These are phyloP conservation scores for Lutraria lutraria DNA, from an alignment of 2,888 invertebrate genomes.

Conservation along the genomic window DNA sequence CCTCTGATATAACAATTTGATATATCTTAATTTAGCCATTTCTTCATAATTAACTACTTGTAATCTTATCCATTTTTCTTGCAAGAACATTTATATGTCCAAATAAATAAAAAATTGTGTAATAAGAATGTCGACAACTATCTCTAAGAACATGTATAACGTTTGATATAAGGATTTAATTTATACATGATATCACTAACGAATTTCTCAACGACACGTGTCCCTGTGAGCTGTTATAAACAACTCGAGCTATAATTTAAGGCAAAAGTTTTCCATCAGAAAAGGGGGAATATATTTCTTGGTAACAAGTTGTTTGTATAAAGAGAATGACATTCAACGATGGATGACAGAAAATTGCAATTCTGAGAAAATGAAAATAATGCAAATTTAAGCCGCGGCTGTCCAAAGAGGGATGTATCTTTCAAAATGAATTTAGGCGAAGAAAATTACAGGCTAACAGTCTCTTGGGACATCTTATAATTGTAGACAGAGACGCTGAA, in stretches of 20 bases:
- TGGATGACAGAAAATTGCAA: constrained; percentile 69
- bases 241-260: constrained; percentile 49
- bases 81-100: no score
- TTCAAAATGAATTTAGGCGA: constrained; percentile 58
- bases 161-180: background rate
- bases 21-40: no score
- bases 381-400: constrained; percentile 67
- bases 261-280: constrained; percentile 53
- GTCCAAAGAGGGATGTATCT: constrained; percentile 51
- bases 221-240: constrained; percentile 39
- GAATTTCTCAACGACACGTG: background rate
- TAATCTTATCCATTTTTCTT: no score
- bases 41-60: no score
- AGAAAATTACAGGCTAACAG: constrained; percentile 51
- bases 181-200: background rate
- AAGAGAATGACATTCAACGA: constrained; percentile 62
- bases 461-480: constrained; percentile 26
- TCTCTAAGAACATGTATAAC: no score
- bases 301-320: constrained; percentile 66
- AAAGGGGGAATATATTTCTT: constrained; percentile 57
- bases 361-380: constrained; percentile 71
- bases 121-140: no score
- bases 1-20: no score
- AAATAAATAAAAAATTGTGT: no score
- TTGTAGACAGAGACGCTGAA: constrained; percentile 23